Conservation (phyloP, 2,113 vertebrate species). For the Camelus bactrianus region DNA sequence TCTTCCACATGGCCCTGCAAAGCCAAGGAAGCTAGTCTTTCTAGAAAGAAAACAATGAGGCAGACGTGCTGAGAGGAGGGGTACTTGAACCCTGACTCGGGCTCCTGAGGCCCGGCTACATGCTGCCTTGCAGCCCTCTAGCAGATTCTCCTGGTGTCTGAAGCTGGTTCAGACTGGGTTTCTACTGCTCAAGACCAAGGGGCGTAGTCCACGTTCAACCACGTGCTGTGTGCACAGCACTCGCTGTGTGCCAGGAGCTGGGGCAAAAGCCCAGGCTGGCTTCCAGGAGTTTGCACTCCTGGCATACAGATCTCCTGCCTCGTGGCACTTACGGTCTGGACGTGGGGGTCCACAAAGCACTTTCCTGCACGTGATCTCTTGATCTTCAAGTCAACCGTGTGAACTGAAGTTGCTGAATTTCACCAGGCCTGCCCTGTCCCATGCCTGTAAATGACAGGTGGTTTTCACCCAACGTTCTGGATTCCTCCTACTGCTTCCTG, state of each 20-base stretch:
- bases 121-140: accelerated
- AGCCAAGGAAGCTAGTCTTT: neutral
- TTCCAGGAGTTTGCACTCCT: neutral
- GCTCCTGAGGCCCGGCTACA: neutral
- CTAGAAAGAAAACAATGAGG: neutral
- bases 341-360: neutral
- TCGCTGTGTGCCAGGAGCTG: accelerated
- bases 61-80: neutral
- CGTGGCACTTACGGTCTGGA: neutral
- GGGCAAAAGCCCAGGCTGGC: neutral
- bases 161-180: neutral
- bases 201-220: accelerated
- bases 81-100: neutral
- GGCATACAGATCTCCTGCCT: neutral
- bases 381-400: neutral
- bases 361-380: accelerated
- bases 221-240: neutral
- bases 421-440: neutral
- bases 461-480: neutral
- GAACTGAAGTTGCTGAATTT: neutral
- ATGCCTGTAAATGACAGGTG: no score
- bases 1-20: neutral
- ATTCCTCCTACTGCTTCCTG: neutral
- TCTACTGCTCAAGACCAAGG: neutral
- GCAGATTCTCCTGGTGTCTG: neutral